Conservation (phyloP, 2,113 vertebrate species). For the Dissostichus mawsoni region DNA sequence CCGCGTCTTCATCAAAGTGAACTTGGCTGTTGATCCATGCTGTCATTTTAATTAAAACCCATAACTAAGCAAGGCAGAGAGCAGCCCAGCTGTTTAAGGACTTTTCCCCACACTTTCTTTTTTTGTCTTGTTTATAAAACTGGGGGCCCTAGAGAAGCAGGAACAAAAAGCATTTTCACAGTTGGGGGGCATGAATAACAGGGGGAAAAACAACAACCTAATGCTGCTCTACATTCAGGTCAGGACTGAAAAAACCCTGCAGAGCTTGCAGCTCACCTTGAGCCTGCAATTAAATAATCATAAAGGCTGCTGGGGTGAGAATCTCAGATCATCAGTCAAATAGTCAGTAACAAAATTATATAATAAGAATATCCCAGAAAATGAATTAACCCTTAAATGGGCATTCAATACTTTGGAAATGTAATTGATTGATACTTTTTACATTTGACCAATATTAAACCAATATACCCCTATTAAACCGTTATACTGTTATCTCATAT, state of each 20-base stretch:
- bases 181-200: conserved; percentile 53
- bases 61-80: conserved; percentile 57
- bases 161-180: conserved; percentile 32
- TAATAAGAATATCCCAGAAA: too few relatives aligned
- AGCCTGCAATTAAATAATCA: conserved; percentile 41
- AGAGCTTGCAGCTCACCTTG: conserved; percentile 38
- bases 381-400: too few relatives aligned
- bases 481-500: too few relatives aligned
- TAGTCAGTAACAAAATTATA: neutral
- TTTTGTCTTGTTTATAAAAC: neutral
- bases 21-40: conserved; percentile 71
- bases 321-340: neutral
- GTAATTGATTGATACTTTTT: too few relatives aligned
- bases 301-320: neutral
- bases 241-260: conserved; percentile 11
- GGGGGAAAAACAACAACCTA: neutral
- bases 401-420: too few relatives aligned
- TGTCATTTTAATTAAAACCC: conserved; percentile 81
- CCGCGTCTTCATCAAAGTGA: conserved; percentile 71
- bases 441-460: too few relatives aligned
- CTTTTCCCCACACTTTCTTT: neutral
- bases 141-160: neutral
- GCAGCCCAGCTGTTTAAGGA: conserved; percentile 27
- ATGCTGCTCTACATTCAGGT: conserved; percentile 56
- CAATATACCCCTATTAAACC: too few relatives aligned